Conservation (phyloP, 2,888 invertebrate genomes). For the Plemyria rubiginata region DNA sequence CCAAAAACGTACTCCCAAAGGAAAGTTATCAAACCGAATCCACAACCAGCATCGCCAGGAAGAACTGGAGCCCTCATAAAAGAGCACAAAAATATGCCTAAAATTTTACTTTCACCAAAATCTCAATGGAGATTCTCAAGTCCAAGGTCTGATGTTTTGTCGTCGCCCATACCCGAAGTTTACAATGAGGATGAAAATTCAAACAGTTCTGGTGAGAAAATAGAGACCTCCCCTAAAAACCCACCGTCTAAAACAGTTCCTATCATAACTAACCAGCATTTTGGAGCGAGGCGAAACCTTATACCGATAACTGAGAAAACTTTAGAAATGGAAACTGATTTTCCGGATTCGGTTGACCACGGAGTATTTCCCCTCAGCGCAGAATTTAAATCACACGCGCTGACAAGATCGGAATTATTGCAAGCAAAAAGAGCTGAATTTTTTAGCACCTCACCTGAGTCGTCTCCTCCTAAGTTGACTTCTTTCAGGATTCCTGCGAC, state of each 20-base stretch:
- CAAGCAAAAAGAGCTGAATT: constrained; percentile 87
- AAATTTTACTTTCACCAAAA: constrained; percentile 88
- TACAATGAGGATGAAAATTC: constrained; percentile 91
- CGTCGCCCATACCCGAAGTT: constrained; percentile 94
- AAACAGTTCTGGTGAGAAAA: constrained; percentile 84
- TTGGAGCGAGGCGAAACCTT: constrained; percentile 76
- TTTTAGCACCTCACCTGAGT: constrained; percentile 73
- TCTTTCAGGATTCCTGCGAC: constrained; percentile 69
- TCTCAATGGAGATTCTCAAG: constrained; percentile 90
- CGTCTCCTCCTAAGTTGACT: constrained; percentile 69
- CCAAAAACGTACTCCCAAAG: constrained; percentile 89
- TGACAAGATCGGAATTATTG: constrained; percentile 81
- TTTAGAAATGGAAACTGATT: constrained; percentile 61
- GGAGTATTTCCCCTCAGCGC: constrained; percentile 78
- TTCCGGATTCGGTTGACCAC: constrained; percentile 62
- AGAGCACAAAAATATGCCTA: constrained; percentile 83
- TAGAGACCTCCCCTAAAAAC: constrained; percentile 61
- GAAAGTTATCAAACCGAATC: constrained; percentile 82
- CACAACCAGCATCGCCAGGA: constrained; percentile 82
- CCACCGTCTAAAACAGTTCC: constrained; percentile 76
- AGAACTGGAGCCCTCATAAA: constrained; percentile 79
- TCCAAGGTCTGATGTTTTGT: constrained; percentile 92
- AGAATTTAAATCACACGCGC: constrained; percentile 62
- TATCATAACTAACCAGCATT: constrained; percentile 78
- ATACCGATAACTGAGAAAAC: constrained; percentile 74